These are phyloP conservation scores for Tipula unca DNA, from an alignment of 2,888 invertebrate species.

Conservation along the genomic window DNA sequence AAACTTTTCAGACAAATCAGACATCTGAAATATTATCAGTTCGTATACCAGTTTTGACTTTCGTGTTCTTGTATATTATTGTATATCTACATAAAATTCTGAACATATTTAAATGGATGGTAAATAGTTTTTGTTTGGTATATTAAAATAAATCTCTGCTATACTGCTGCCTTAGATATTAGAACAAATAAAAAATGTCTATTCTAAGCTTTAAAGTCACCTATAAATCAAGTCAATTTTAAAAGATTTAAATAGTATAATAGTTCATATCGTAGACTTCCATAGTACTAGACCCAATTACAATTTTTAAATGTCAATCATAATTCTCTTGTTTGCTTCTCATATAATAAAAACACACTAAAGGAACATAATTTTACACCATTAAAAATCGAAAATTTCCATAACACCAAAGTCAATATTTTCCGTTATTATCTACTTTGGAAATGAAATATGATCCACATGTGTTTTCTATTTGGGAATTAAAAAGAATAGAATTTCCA, in stretches of 20 bases:
- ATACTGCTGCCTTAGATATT: too few species aligned
- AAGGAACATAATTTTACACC: background rate
- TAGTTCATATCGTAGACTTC: background rate
- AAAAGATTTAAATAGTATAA: background rate
- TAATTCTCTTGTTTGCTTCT: background rate
- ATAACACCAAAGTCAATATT: background rate
- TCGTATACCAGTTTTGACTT: too few species aligned
- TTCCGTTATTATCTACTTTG: background rate
- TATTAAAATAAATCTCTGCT: too few species aligned
- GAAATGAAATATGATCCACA: conserved; percentile 8
- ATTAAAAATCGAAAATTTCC: background rate
- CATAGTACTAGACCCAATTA: background rate
- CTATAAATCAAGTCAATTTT: too few species aligned
- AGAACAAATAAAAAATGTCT: too few species aligned
- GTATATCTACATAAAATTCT: too few species aligned
- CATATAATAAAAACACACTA: background rate
- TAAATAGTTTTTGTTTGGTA: too few species aligned
- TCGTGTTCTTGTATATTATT: too few species aligned
- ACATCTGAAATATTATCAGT: too few species aligned
- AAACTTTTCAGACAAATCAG: too few species aligned
- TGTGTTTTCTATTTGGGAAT: background rate
- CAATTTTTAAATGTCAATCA: background rate
- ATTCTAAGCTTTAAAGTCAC: too few species aligned
- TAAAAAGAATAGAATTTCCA: background rate
- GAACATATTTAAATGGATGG: too few species aligned